A percentile compares a stretch with the other conserved stretches of the same genome.
Evolutionary conservation across 2,888 invertebrate genomes (phyloP).

Genomic region (Spicauda simplicius): DNA sequence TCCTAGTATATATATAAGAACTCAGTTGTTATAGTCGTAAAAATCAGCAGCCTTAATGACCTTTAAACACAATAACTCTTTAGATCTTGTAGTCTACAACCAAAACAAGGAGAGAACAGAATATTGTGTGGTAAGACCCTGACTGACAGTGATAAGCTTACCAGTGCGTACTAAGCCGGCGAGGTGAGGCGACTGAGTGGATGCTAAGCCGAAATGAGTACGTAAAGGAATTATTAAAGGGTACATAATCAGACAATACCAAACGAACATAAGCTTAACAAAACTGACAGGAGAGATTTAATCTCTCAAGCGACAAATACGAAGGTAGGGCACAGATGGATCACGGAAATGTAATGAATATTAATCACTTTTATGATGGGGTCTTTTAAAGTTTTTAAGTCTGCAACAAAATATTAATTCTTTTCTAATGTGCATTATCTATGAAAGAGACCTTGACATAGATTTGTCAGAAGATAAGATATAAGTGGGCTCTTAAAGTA

Average conservation of each 20-base stretch:
- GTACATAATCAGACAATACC: not conserved
- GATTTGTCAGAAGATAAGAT: not conserved
- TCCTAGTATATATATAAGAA: too few species aligned
- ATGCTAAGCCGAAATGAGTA: not conserved
- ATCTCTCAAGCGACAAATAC: not conserved
- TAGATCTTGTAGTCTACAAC: not conserved
- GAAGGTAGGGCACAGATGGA: not conserved
- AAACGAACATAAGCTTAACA: slow-evolving; percentile 2
- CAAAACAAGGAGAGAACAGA: not conserved
- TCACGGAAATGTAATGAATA: not conserved
- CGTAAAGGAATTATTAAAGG: not conserved
- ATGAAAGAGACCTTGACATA: not conserved
- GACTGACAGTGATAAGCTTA: not conserved
- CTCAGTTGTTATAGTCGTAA: too few species aligned
- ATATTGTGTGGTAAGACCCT: not conserved
- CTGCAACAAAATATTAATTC: not conserved
- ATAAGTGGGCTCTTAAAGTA: not conserved
- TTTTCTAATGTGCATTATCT: not conserved
- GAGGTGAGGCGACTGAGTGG: not conserved
- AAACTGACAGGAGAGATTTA: not conserved
- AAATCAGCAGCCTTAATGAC: too few species aligned
- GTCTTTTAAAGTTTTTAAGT: not conserved
- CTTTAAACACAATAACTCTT: too few species aligned
- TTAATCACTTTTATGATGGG: not conserved
- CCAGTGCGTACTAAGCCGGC: not conserved